Evolutionary conservation across 2,797 vertebrate genomes (phyloP).

Genomic region (Oophaga sylvatica): DNA sequence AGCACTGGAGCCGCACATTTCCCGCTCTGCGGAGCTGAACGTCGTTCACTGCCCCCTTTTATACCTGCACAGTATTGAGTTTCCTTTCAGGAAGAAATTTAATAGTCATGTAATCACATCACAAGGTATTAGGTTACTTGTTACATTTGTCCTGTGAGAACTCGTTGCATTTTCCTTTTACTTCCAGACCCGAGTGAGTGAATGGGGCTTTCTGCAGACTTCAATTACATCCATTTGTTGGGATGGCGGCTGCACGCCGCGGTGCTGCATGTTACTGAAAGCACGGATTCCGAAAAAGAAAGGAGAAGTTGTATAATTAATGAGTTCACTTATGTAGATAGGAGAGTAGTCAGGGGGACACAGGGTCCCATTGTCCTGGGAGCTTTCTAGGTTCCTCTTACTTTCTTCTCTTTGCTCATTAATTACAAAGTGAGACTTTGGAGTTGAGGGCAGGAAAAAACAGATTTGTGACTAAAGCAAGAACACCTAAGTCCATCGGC

Average conservation of each 20-base stretch:
- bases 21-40: slow-evolving; percentile 54
- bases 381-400: neutral
- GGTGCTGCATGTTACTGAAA: neutral
- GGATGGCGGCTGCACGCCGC: neutral
- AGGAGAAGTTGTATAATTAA: neutral
- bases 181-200: neutral
- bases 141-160: slow-evolving; percentile 37
- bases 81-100: slow-evolving; percentile 49
- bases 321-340: neutral
- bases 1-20: slow-evolving; percentile 59
- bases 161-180: slow-evolving; percentile 35
- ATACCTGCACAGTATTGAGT: slow-evolving; percentile 35
- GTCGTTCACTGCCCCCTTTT: slow-evolving; percentile 62
- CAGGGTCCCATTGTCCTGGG: neutral
- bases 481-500: neutral
- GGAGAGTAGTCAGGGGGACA: neutral
- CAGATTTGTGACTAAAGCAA: neutral
- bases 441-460: neutral
- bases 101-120: slow-evolving; percentile 42
- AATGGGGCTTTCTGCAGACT: slow-evolving; percentile 8
- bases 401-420: neutral
- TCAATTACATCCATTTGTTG: slow-evolving; percentile 36
- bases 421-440: neutral
- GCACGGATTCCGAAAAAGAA: neutral
- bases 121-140: slow-evolving; percentile 34